Evolutionary conservation across 1,140 invertebrate species (phyloP).

Genomic region (Aphelenchoides fujianensis): DNA sequence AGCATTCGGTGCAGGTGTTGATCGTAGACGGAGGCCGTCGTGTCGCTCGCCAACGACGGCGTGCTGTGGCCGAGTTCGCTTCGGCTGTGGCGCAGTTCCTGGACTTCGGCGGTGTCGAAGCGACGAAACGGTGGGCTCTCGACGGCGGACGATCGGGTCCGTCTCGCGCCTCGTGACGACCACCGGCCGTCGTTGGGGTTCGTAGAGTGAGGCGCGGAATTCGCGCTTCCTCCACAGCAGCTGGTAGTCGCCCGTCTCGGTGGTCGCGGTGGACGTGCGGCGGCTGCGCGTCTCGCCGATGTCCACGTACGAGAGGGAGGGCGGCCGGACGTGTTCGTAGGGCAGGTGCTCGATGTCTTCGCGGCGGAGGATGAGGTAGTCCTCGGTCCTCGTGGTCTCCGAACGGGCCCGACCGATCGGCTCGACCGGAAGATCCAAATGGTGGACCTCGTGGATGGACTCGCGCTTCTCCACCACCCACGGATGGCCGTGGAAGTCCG

Average conservation of each 20-base stretch:
- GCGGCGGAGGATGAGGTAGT: neutral
- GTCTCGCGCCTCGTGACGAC: neutral
- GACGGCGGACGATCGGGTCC: neutral
- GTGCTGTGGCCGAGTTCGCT: neutral
- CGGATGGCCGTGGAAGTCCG: constrained; percentile 6
- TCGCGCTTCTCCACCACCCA: neutral
- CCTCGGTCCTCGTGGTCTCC: constrained; percentile 3
- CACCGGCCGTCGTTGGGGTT: neutral
- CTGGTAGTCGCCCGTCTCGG: neutral
- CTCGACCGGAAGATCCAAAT: neutral
- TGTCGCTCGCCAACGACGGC: neutral
- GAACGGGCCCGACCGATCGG: neutral
- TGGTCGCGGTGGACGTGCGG: neutral
- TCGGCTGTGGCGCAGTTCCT: neutral
- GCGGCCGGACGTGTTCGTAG: neutral
- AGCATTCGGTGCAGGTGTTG: neutral
- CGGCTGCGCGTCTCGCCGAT: neutral
- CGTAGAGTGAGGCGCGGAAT: constrained; percentile 9
- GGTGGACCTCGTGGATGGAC: neutral
- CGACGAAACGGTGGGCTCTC: neutral
- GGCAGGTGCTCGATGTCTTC: neutral
- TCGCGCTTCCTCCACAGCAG: constrained; percentile 1
- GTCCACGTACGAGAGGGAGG: neutral
- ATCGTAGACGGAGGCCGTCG: constrained; percentile 7
- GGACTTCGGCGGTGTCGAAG: neutral